These are phyloP conservation scores for Enteromius viviparus DNA, from an alignment of 2,797 vertebrate species.

Conservation along the genomic window DNA sequence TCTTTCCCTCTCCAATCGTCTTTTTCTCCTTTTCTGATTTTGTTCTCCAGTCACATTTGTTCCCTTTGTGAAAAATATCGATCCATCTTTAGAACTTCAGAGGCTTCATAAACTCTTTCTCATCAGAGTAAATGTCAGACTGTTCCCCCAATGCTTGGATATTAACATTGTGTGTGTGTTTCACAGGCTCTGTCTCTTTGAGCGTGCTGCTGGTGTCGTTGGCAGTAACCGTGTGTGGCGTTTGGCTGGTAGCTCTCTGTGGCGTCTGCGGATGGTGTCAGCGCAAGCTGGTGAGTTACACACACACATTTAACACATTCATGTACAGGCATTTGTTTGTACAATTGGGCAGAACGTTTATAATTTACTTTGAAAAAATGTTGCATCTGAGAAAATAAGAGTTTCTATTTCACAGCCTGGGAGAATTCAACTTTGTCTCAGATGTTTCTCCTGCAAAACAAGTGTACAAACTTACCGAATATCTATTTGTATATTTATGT, in stretches of 20 bases:
- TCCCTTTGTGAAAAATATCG: slow-evolving; percentile 1
- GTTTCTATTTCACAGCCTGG: not conserved
- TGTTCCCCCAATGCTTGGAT: not conserved
- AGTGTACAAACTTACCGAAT: not conserved
- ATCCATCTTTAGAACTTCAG: slow-evolving; percentile 38
- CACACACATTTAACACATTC: slow-evolving; percentile 12
- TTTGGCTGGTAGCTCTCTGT: slow-evolving; percentile 95
- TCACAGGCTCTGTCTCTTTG: slow-evolving; percentile 89
- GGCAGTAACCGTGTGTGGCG: slow-evolving; percentile 96
- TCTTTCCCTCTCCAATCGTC: not conserved
- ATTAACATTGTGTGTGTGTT: slow-evolving; percentile 53
- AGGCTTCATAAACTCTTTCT: slow-evolving; percentile 34
- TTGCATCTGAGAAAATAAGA: not conserved
- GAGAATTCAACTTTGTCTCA: not conserved
- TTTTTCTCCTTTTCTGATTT: slow-evolving; percentile 15
- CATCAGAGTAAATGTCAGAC: slow-evolving; percentile 32
- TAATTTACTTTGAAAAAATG: not conserved
- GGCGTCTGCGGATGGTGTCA: slow-evolving; percentile 99
- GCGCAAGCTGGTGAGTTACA: slow-evolving; percentile 92
- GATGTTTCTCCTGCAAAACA: not conserved
- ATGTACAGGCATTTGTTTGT: not conserved
- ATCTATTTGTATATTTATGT: not conserved
- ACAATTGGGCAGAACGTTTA: too few species aligned
- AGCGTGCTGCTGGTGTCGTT: slow-evolving; percentile 96
- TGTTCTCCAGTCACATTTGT: slow-evolving; percentile 27